Conservation (phyloP, 2,888 invertebrate genomes). For the Caenorhabditis sp. region DNA sequence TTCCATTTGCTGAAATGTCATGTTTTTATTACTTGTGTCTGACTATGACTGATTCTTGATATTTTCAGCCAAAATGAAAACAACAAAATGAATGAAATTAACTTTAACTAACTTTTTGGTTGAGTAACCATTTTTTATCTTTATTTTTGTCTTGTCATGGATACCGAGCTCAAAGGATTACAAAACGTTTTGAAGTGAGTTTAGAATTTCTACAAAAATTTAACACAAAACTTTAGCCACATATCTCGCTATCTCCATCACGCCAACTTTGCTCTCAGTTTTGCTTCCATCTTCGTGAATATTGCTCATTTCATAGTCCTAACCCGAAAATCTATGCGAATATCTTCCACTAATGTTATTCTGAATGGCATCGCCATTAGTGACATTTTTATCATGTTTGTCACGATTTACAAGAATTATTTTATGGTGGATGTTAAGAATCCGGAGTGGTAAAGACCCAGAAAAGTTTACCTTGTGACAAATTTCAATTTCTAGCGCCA, state of each 20-base stretch:
- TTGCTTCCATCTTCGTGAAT: not conserved
- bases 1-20: too few species aligned
- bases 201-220: not conserved
- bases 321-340: constrained; percentile 37
- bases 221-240: not conserved
- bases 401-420: constrained; percentile 31
- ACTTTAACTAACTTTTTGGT: not conserved
- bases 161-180: not conserved
- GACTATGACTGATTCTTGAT: too few species aligned
- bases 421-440: constrained; percentile 21
- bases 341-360: constrained; percentile 23
- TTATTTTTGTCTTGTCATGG: not conserved
- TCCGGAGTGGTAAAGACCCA: constrained; percentile 20
- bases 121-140: not conserved
- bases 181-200: not conserved
- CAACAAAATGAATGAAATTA: not conserved
- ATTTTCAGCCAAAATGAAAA: too few species aligned
- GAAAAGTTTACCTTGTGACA: not conserved
- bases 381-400: constrained; percentile 14
- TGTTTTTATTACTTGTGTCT: too few species aligned
- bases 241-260: constrained; percentile 5
- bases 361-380: constrained; percentile 34
- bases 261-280: constrained; percentile 7
- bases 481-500: constrained; percentile 23
- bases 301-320: constrained; percentile 22